Base-by-base conservation (phyloP, 2,888 invertebrate genomes). In the Lasioglossum zephyrum region DNA sequence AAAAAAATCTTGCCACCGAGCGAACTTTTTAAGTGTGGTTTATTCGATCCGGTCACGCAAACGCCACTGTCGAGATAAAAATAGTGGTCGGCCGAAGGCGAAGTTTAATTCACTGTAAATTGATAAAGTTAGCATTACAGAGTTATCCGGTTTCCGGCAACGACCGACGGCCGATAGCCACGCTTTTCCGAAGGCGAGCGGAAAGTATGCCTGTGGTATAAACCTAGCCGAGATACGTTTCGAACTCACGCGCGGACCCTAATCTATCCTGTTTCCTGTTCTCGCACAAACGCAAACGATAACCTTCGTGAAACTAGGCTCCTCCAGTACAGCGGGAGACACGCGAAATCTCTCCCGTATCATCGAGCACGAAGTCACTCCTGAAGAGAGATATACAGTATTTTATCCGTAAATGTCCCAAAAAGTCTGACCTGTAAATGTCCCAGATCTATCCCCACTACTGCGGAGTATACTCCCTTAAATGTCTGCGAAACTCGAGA, bases 211-310 rank as follows among this genome's bases (percentile, higher is more conserved):
- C 44, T 13, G n/a, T 6, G 49, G 2, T 53, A 9, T 53, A 36
- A 36, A n/a, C 22, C 22, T 36, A 44, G 22, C 75, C 44, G 53
- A 39, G 75, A 81, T 70, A 66, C 36, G 26, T 31, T 53, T 53
- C 70, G n/a, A 53, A n/a, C 72, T 79, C 74, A 47, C 73, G 41
- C 31, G 79, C 73, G 31, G 6, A 47, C 73, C 26, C 53, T 80
- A 80, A 83, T 83, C 85, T 73, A 26, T 31, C 36, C 49, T 36
- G 49, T 77, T 85, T 87, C 79, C 82, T 73, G 72, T 79, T 53
- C 81, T 73, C 63, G 22, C 3, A 53, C 22, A 53, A 53, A 53
- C 53, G 66, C 74, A 39, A 66, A 75, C 72, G 79, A 41, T 82
- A 79, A 79, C 85, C 83, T 86, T 78, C 31, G 4, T 39, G 77